phyloP scores from a whole-genome alignment of 2,113 vertebrate species.

The Chloropsis hardwickii region DNA sequence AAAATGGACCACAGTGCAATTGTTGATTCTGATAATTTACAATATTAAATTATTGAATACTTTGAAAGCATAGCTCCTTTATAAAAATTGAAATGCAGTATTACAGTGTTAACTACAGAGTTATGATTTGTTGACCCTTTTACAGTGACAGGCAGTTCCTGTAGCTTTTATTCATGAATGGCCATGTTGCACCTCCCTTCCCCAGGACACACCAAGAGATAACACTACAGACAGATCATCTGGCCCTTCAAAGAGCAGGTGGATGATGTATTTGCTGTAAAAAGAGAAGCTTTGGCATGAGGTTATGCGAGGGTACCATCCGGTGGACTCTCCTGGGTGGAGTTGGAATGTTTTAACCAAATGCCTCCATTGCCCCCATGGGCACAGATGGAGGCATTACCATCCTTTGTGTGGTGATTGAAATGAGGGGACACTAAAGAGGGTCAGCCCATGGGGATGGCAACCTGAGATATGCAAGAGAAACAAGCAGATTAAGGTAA shows the following conservation, averaged over 20 bases:
- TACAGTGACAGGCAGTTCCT: neutral
- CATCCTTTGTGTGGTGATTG: accelerated
- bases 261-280: neutral
- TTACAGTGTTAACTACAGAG: neutral
- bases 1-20: neutral
- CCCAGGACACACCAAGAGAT: neutral
- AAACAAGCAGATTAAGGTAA: neutral
- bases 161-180: neutral
- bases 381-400: neutral
- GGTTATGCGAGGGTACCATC: neutral
- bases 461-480: neutral
- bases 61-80: neutral
- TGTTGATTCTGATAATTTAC: neutral
- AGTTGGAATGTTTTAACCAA: neutral
- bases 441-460: neutral
- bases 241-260: neutral
- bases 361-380: accelerated
- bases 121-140: neutral
- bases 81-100: neutral
- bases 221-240: neutral
- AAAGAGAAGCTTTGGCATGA: neutral
- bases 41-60: neutral
- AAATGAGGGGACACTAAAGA: neutral
- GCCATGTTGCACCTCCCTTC: neutral
- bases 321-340: neutral